Base-by-base conservation (phyloP, 2,113 vertebrate species). In the Cairina moschata region DNA sequence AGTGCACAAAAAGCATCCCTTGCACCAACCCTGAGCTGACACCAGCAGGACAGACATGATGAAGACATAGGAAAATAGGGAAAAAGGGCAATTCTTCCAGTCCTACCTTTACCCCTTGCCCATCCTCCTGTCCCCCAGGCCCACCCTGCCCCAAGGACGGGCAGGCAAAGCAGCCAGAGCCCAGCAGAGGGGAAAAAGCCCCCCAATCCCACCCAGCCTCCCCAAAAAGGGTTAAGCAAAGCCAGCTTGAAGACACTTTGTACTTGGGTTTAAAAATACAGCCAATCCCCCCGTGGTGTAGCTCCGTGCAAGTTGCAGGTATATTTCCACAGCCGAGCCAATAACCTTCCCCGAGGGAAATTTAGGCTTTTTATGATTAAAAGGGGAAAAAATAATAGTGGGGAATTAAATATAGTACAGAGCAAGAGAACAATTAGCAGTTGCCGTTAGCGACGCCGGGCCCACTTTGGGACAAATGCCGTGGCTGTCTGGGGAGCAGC, bases 301-400 rank as follows among this genome's bases (percentile, higher is more conserved):
- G 88, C 65, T 88, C 94, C 44, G 34, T 74, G 90, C 77, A 9
- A 93, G 72, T 55, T 28, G 13, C 97, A 97, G 95, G 97, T 97
- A 94, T 25, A 94, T 97, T 97, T 97, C 95, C 96, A 94, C 90
- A 20, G 90, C 78, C 63, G 95, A 97, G 95, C 95, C 94, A 84
- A 95, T 94, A 97, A 96, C 93, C 95, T 96, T 96, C 96, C 95
- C 96, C 86, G 38, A 96, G 93, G 96, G 96, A 97, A 97, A 97
- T 97, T 97, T 95, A 93, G 90, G 91, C 79, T 96, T 97, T 96
- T 94, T 94, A 97, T 93, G 96, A 97, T 97, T 97, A 96, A 97
- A 96, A 95, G 95, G 93, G 96, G 97, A 94, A 95, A 97, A 97
- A 97, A 96, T 93, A 95, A 96, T 93, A 97, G 91, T 92, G 92